Evolutionary conservation across 2,113 vertebrate genomes (phyloP), one percentile per base, ranked within the genome.

Genomic region (Cnemophilus loriae): DNA sequence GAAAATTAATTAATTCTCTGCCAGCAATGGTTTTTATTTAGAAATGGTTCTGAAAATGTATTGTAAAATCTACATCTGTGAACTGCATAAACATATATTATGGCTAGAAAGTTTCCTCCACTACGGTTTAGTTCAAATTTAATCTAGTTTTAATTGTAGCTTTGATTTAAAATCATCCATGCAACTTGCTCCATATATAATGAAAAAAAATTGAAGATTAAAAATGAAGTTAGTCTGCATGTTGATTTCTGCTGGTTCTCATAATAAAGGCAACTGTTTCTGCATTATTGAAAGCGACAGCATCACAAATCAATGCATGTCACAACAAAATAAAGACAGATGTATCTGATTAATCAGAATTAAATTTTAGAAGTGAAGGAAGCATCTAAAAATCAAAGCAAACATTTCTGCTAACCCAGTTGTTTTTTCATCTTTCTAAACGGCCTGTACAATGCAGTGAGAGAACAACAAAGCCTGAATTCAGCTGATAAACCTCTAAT

Each of bases 291-390:
- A 97, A 97, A 97, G 96, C 27, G 90, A 96, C 94, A 97, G 96
- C 95, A 92, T 97, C 96, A 96, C 97, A 96, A 98, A 98, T 98
- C 97, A 98, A 96, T 97, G 96, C 65, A 87, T 95, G 96, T 96
- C 96, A 97, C 92, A 97, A 93, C 84, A 97, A 97, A 97, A 97
- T 93, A 94, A 96, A 98, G 97, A 97, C 97, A 96, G 96, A 97
- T 98, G 96, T 90, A 93, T 93, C 97, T 97, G 97, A 98, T 98
- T 97, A 98, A 98, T 98, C 97, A 97, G 96, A 98, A 98, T 98
- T 98, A 98, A 97, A 97, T 97, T 97, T 96, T 80, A 90, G 64
- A 94, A 95, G 90, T 49, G 89, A 96, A 96, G 86, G 84, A 97
- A 96, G 91, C 78, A 93, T 93, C 64, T 92, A 90, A 97, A 96